Evolutionary conservation across 2,888 invertebrate genomes (phyloP), one percentile per base, ranked within the genome.

Genomic region (Drosophila pegasa): DNA sequence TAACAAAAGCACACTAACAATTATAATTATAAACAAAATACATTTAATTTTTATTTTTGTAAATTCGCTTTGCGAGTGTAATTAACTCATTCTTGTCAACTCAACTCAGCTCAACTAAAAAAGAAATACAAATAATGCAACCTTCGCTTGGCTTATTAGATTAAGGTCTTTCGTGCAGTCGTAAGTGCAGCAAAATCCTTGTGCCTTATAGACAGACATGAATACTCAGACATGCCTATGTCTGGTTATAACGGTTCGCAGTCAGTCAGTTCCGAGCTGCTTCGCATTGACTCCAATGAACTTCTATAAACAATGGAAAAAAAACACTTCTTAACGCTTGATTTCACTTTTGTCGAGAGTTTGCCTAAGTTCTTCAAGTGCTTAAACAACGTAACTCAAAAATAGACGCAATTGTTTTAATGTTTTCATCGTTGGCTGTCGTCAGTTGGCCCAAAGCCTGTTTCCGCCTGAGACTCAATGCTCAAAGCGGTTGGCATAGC

Each of bases 1-100:
- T 64, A 71, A 63, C 33, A 33, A 33, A 50, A 33, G 48, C 20
- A 52, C 16, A 55, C 69, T 10, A 45, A 65, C 65, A 80, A 84
- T 87, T 81, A 88, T 88, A 88, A 88, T 87, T 88, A 75, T 75
- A 84, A 80, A 72, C 81, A 71, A 72, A 78, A 72, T 65, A 78
- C 63, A 69, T 80, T 77, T 63, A 88, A 74, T 80, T 83, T 82
- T 71, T 45, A 35, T 50, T 35, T 50, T 50, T 82, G 68, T 80
- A 71, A 72, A 73, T 71, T 61, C 14, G 60, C 60, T 75, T 72
- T 56, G 64, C 57, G 67, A 72, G 52, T 58, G 67, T 71, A 77
- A 83, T 80, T 71, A 83, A 80, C 70, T 75, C 52, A 81, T 84
- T 84, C 83, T 84, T 84, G 88, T 71, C 78, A 66, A n/a, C n/a